These are phyloP conservation scores for Eunapius fragilis DNA, from an alignment of 37 sponge, comb jelly and placozoan species.

Conservation along the genomic window DNA sequence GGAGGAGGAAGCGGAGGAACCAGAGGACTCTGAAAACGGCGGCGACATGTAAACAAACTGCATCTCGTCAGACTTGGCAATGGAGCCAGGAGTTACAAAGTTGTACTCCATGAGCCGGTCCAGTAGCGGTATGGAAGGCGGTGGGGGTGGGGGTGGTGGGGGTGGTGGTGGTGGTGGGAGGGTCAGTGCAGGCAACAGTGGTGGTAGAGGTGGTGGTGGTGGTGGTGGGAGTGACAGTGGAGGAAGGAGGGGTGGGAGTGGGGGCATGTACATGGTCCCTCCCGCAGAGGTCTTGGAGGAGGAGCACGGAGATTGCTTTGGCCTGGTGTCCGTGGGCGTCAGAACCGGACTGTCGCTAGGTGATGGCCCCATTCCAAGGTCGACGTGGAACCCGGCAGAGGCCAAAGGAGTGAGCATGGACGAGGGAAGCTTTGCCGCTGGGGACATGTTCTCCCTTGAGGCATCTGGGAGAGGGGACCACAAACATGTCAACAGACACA, in stretches of 20 bases:
- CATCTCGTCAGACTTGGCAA: background rate
- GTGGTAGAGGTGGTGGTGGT: background rate
- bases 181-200: background rate
- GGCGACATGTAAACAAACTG: background rate
- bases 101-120: background rate
- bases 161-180: background rate
- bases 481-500: background rate
- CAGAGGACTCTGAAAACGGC: background rate
- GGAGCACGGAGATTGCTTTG: background rate
- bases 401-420: background rate
- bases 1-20: background rate
- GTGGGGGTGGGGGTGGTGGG: background rate
- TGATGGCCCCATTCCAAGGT: background rate
- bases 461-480: background rate
- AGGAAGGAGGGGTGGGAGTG: background rate
- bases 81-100: background rate
- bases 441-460: background rate
- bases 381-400: constrained; percentile 6
- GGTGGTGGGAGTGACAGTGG: background rate
- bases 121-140: background rate
- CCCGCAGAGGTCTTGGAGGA: background rate
- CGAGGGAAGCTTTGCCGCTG: background rate
- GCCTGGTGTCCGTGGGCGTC: background rate
- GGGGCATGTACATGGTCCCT: background rate
- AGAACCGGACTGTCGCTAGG: background rate